Base-by-base conservation (phyloP, 2,797 vertebrate species). In the Tadarida brasiliensis region DNA sequence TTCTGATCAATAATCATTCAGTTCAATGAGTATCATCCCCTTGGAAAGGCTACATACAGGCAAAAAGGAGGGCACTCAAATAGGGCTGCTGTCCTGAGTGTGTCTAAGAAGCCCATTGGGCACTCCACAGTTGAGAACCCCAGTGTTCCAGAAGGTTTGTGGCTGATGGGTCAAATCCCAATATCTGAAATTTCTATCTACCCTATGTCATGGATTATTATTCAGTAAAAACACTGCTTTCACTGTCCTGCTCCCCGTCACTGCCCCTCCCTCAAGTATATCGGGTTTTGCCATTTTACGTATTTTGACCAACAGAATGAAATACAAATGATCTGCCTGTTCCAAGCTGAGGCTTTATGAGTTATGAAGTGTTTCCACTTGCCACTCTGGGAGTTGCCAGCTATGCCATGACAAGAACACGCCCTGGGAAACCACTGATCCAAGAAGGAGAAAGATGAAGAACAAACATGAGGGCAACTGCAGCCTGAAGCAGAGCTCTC, bases 1-100 rank as follows among this genome's bases (percentile, higher is more conserved):
- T 87, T 94, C 63, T 80, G 44, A 77, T 44, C 80, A 95, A 54
- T 76, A 91, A 68, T 74, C 49, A 93, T 47, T 51, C 51, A 76
- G 76, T 20, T 26, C 35, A 71, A 6, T 28, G 28, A 84, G 19
- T 9, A 49, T 54, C 26, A 81, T 73, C 49, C 15, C 30, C 86
- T 68, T 65, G 39, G 47, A 44, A 76, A 78, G 19, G 2, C 57
- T 0, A 59, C 71, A 6, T 15, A 19, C 3, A 76, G 76, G 51
- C 14, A 85, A 83, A 35, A 83, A 81, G 30, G 28, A 87, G n/a
- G 30, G 63, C 16, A 15, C 47, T 65, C 61, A 65, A 28, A 65
- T 30, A 78, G 70, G 44, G 7, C 9, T 76, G 26, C 26, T 87
- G 20, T 28, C 44, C 33, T 67, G 71, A 47, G 22, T 44, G 24